Conservation (phyloP, 2,113 vertebrate genomes). For the Mesembrinibis cayennensis region DNA sequence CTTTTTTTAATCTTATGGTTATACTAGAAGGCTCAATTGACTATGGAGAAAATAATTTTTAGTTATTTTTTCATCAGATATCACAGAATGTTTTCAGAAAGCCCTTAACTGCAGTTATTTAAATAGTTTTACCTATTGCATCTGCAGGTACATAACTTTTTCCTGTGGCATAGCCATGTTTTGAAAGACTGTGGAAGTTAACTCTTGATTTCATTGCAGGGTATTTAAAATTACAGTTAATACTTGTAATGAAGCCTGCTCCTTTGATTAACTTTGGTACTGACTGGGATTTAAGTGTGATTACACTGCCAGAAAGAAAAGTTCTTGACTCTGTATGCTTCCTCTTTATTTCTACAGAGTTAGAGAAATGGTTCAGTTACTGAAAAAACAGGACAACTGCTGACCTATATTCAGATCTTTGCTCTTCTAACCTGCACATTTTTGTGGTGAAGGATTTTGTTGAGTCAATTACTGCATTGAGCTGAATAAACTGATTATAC, state of each 20-base stretch:
- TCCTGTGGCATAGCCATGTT: not conserved
- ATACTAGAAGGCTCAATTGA: not conserved
- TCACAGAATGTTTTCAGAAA: not conserved
- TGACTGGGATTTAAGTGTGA: not conserved
- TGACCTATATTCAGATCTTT: not conserved
- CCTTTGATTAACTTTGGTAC: not conserved
- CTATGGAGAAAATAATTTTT: not conserved
- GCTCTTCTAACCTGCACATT: conserved; percentile 10
- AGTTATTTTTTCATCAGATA: not conserved
- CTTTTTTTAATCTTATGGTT: conserved; percentile 1
- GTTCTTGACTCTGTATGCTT: not conserved
- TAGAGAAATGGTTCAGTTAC: not conserved
- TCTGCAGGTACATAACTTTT: not conserved
- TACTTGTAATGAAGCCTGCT: not conserved
- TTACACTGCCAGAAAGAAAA: not conserved
- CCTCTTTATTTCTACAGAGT: not conserved
- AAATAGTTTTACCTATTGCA: not conserved
- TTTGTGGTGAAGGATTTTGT: conserved; percentile 26
- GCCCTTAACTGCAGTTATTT: not conserved
- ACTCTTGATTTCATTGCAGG: not conserved
- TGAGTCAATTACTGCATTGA: not conserved
- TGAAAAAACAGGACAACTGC: not conserved
- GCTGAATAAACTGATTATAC: conserved; percentile 33
- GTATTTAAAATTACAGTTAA: not conserved
- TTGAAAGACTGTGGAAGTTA: not conserved